Conservation (phyloP, 2,888 invertebrate genomes). For the Bombylius major region DNA sequence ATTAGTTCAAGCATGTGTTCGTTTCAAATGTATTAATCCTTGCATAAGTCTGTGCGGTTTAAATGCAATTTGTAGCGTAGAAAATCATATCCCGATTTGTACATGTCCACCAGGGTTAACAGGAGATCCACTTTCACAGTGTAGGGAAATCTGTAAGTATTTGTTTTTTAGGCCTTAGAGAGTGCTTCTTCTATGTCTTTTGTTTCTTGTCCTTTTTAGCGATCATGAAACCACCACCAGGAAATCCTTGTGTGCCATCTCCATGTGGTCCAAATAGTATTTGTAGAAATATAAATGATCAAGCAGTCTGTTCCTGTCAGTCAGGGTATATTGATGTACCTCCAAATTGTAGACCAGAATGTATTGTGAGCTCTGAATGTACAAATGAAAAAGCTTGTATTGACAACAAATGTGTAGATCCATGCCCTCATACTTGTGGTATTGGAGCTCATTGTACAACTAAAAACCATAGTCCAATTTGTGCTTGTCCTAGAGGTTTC, state of each 20-base stretch:
- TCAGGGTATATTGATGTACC: slow-evolving; percentile 67
- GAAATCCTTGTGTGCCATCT: slow-evolving; percentile 67
- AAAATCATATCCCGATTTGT: slow-evolving; percentile 67
- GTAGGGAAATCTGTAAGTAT: slow-evolving; percentile 42
- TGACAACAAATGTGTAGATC: slow-evolving; percentile 75
- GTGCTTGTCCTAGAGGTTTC: slow-evolving; percentile 71
- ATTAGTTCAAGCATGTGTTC: slow-evolving; percentile 59
- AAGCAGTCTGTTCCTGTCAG: slow-evolving; percentile 75
- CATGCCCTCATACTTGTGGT: slow-evolving; percentile 81
- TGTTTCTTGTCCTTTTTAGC: slow-evolving; percentile 8
- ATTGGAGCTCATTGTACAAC: slow-evolving; percentile 69
- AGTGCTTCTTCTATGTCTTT: too few species aligned
- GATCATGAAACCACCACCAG: slow-evolving; percentile 20
- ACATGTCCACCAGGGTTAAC: slow-evolving; percentile 61
- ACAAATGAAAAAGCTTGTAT: slow-evolving; percentile 68
- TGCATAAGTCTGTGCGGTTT: slow-evolving; percentile 74
- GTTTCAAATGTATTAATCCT: slow-evolving; percentile 73
- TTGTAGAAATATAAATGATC: slow-evolving; percentile 63
- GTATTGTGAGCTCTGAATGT: slow-evolving; percentile 79
- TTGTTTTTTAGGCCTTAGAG: not conserved
- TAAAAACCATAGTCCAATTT: slow-evolving; percentile 76
- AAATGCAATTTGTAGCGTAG: slow-evolving; percentile 64
- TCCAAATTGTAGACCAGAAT: slow-evolving; percentile 71
- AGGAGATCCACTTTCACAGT: slow-evolving; percentile 73
- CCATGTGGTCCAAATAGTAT: slow-evolving; percentile 83